Evolutionary conservation across 2,113 vertebrate genomes (phyloP).

Genomic region (Heterotilapia buettikoferi): DNA sequence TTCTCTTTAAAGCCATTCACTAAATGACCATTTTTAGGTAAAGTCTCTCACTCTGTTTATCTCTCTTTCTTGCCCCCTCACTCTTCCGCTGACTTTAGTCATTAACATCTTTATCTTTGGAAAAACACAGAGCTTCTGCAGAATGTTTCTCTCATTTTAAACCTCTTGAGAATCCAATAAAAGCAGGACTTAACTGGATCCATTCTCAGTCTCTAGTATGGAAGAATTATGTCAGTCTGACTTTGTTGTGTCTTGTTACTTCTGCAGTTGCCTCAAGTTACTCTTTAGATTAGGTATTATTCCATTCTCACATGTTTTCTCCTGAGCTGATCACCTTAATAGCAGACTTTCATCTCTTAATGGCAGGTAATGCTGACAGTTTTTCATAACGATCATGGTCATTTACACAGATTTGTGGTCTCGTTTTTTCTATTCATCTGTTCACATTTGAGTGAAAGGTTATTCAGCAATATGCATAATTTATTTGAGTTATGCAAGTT

Average conservation of each 20-base stretch:
- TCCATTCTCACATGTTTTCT: neutral
- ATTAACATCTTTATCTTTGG: constrained; percentile 33
- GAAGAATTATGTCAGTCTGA: neutral
- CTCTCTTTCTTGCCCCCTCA: neutral
- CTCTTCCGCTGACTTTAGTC: neutral
- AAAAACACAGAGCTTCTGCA: constrained; percentile 7
- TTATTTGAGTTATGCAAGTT: neutral
- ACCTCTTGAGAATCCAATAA: constrained; percentile 3
- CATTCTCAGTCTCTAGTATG: neutral
- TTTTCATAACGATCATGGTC: neutral
- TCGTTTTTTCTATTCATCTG: neutral
- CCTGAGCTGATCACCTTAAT: neutral
- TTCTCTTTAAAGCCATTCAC: constrained; percentile 16
- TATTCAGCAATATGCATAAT: neutral
- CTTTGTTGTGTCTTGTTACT: neutral
- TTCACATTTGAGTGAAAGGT: neutral
- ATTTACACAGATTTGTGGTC: neutral
- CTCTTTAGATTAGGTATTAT: neutral
- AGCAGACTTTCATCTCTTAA: neutral
- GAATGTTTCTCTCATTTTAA: constrained; percentile 18
- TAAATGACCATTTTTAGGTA: constrained; percentile 28
- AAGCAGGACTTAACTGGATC: neutral
- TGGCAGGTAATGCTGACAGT: neutral
- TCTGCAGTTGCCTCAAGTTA: neutral
- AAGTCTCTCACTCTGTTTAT: neutral